These are phyloP conservation scores for Sebastes oblongus DNA, from an alignment of 2,797 vertebrate genomes.

Conservation along the genomic window DNA sequence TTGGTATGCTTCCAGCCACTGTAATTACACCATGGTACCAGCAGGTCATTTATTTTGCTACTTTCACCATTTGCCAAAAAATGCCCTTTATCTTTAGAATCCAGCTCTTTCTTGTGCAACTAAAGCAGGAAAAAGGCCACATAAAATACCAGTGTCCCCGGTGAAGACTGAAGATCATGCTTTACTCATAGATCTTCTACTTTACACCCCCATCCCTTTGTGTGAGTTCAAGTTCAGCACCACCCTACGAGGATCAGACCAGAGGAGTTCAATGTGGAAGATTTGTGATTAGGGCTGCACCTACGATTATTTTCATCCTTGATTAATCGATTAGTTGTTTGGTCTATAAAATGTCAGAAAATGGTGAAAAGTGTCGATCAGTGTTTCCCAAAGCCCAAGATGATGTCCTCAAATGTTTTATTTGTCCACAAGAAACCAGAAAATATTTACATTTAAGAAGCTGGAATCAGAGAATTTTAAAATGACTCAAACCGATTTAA, in stretches of 20 bases:
- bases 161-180: slow-evolving; percentile 36
- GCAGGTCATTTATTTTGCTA: slow-evolving; percentile 98
- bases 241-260: not conserved
- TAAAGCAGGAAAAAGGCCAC: slow-evolving; percentile 84
- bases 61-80: slow-evolving; percentile 97
- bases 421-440: too few species aligned
- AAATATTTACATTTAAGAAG: too few species aligned
- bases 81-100: slow-evolving; percentile 94
- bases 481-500: too few species aligned
- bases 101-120: slow-evolving; percentile 92
- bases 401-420: too few species aligned
- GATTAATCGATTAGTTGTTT: too few species aligned
- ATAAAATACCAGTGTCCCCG: slow-evolving; percentile 82
- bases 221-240: slow-evolving; percentile 51
- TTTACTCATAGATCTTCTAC: slow-evolving; percentile 54
- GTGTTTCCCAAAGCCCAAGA: too few species aligned
- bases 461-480: too few species aligned
- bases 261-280: not conserved
- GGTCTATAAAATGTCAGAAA: too few species aligned
- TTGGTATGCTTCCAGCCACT: slow-evolving; percentile 95
- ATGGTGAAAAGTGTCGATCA: too few species aligned
- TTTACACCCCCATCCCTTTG: not conserved
- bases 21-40: slow-evolving; percentile 97
- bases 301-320: too few species aligned
- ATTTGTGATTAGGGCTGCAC: not conserved